A percentile compares a stretch with the other conserved stretches of the same genome.
phyloP scores from a whole-genome alignment of 1,140 invertebrate species.

The Drosophila murphyi region DNA sequence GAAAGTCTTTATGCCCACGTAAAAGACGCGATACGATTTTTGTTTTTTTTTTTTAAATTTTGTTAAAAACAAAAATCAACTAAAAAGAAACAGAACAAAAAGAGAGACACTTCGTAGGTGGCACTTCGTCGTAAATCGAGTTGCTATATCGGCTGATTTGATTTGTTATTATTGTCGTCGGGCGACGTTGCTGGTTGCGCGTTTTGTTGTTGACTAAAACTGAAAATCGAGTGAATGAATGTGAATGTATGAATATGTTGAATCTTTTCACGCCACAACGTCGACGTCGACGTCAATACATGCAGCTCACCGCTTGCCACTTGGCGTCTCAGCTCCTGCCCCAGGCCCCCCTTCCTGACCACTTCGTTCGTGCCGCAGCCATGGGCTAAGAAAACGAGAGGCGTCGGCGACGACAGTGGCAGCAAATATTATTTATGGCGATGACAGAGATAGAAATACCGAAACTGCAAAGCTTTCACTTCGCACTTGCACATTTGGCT shows the following conservation, averaged over 20 bases:
- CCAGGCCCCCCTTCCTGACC: not conserved
- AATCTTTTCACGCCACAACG: constrained; percentile 42
- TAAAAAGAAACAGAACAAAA: not conserved
- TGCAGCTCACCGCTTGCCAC: constrained; percentile 5
- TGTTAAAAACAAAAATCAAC: not conserved
- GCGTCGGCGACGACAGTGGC: constrained; percentile 14
- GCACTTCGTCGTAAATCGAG: not conserved
- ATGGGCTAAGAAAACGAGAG: constrained; percentile 6
- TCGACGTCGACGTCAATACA: constrained; percentile 35
- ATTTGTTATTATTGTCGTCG: constrained; percentile 5
- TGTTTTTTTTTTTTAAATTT: not conserved
- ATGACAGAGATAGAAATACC: constrained; percentile 9
- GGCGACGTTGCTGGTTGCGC: constrained; percentile 53
- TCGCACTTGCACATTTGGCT: not conserved
- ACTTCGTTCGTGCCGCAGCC: not conserved
- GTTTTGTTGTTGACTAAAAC: constrained; percentile 76
- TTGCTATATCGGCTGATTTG: constrained; percentile 1
- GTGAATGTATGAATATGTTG: constrained; percentile 63
- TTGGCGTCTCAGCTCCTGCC: not conserved
- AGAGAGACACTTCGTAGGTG: not conserved
- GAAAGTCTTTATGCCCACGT: no score
- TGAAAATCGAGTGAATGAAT: constrained; percentile 44
- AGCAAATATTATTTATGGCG: constrained; percentile 75
- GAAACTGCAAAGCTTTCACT: constrained; percentile 9
- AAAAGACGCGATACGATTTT: not conserved